phyloP scores from a whole-genome alignment of 2,888 invertebrate genomes.

The Oeneis ivallda region DNA sequence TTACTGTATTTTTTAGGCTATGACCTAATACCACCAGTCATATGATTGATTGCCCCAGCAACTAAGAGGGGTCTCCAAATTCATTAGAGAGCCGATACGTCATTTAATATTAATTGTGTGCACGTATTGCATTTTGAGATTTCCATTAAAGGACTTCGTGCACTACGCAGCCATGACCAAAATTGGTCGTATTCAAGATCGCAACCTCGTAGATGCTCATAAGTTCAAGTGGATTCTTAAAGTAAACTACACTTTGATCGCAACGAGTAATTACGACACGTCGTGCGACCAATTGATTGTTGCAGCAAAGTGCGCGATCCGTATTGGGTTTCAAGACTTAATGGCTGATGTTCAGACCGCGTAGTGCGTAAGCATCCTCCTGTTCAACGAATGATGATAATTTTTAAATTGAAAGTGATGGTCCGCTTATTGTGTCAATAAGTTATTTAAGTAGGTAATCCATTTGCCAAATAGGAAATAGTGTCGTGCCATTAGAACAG shows the following conservation, averaged over 20 bases:
- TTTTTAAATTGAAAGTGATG: conserved; percentile 31
- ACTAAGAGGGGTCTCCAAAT: conserved; percentile 54
- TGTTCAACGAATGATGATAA: conserved; percentile 38
- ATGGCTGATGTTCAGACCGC: no score
- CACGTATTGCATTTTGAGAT: conserved; percentile 51
- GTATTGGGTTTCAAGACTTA: no score
- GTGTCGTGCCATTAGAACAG: neutral
- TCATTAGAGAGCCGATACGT: conserved; percentile 63
- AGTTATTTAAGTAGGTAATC: conserved; percentile 20
- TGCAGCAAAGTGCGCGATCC: no score
- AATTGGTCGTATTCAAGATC: no score
- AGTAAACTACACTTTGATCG: no score
- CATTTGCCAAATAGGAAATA: neutral
- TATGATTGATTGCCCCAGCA: conserved; percentile 59
- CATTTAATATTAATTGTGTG: conserved; percentile 54
- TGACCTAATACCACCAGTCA: conserved; percentile 28
- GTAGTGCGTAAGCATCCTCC: conserved; percentile 22
- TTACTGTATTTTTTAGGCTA: conserved; percentile 12
- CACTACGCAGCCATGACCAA: no score
- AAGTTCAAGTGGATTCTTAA: no score
- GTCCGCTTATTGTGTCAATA: conserved; percentile 34
- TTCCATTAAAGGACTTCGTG: conserved; percentile 42
- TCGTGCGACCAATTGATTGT: no score
- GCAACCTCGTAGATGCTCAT: no score
- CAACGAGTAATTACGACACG: no score